These are phyloP conservation scores for Micrastur ruficollis DNA, from an alignment of 2,797 vertebrate genomes.

Conservation along the genomic window DNA sequence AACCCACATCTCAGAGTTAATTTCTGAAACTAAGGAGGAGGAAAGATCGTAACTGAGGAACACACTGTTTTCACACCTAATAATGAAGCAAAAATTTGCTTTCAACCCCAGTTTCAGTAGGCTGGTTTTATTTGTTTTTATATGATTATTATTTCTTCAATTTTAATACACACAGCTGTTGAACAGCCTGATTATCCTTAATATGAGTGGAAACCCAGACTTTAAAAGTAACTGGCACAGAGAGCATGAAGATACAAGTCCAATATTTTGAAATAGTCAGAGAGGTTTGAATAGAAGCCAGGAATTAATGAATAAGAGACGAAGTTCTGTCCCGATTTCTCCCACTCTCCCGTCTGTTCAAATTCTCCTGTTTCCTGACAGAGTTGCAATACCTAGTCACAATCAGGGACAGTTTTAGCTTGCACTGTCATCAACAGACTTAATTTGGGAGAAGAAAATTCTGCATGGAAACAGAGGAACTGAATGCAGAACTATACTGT, in stretches of 20 bases:
- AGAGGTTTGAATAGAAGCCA: slow-evolving; percentile 55
- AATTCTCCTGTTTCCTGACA: slow-evolving; percentile 10
- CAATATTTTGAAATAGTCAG: slow-evolving; percentile 53
- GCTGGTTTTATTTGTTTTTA: slow-evolving; percentile 21
- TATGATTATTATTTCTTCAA: slow-evolving; percentile 5
- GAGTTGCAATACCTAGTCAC: slow-evolving; percentile 7
- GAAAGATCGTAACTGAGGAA: not conserved
- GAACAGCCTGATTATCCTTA: slow-evolving; percentile 16
- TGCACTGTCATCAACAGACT: slow-evolving; percentile 16
- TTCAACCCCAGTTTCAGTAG: not conserved
- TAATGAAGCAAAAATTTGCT: not conserved
- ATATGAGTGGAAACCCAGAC: not conserved
- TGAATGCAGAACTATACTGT: not conserved
- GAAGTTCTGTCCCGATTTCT: slow-evolving; percentile 45
- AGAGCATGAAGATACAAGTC: slow-evolving; percentile 27
- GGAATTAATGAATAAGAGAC: slow-evolving; percentile 55
- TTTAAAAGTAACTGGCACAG: slow-evolving; percentile 39
- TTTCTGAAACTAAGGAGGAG: not conserved
- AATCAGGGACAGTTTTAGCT: not conserved
- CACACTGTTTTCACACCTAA: not conserved
- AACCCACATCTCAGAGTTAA: not conserved
- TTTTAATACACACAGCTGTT: slow-evolving; percentile 49
- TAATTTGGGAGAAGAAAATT: slow-evolving; percentile 4
- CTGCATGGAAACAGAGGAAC: slow-evolving; percentile 19
- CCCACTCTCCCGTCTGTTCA: slow-evolving; percentile 52